These are phyloP conservation scores for Phorcus lineatus DNA, from an alignment of 2,888 invertebrate species.

Conservation along the genomic window DNA sequence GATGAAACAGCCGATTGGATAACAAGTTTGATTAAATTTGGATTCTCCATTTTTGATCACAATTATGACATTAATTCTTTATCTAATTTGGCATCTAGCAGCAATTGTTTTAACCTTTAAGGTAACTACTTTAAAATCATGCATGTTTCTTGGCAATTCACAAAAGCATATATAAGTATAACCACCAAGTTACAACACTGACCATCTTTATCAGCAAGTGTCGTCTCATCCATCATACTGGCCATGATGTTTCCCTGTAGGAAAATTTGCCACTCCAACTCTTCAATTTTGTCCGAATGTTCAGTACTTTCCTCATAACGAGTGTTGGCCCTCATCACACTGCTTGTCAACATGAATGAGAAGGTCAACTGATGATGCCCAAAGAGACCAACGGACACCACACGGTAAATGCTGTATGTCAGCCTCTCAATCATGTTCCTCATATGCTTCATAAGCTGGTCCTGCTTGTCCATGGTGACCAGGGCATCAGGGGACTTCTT, in stretches of 20 bases:
- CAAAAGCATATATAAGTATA: too few species aligned
- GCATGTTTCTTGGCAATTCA: too few species aligned
- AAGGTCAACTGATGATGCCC: constrained; percentile 74
- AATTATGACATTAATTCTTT: too few species aligned
- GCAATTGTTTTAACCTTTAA: too few species aligned
- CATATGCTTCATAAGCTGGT: constrained; percentile 64
- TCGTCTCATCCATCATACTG: constrained; percentile 66
- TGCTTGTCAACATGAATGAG: constrained; percentile 72
- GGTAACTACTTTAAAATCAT: too few species aligned
- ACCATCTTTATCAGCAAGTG: constrained; percentile 64
- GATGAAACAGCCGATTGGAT: too few species aligned
- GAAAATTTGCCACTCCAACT: constrained; percentile 71
- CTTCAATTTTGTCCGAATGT: constrained; percentile 52
- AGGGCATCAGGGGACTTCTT: not conserved
- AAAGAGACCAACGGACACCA: constrained; percentile 74
- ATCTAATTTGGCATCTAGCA: too few species aligned
- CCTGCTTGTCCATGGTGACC: constrained; percentile 7
- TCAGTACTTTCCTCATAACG: constrained; percentile 51
- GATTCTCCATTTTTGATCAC: too few species aligned
- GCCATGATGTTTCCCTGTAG: constrained; percentile 72
- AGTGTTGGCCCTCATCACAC: constrained; percentile 69
- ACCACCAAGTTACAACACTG: constrained; percentile 15
- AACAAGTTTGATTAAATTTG: too few species aligned
- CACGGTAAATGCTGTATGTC: constrained; percentile 70
- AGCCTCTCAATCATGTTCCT: constrained; percentile 64